These are phyloP conservation scores for Lathamus discolor DNA, from an alignment of 2,113 vertebrate species.

Conservation along the genomic window DNA sequence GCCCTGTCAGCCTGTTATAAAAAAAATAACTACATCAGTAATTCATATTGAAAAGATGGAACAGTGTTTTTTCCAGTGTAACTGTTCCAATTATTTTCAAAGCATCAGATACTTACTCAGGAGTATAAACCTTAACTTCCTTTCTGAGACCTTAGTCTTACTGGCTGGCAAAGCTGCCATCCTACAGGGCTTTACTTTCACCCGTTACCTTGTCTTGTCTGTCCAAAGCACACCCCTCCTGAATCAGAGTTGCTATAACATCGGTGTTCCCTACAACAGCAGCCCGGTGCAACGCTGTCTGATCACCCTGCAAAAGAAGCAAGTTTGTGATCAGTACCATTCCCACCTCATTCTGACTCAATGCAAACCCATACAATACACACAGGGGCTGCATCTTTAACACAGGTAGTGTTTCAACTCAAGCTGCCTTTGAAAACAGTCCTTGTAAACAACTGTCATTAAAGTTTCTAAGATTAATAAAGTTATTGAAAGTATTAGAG, in stretches of 20 bases:
- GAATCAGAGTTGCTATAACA: conserved; percentile 85
- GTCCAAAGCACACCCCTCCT: conserved; percentile 93
- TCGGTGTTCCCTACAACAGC: conserved; percentile 89
- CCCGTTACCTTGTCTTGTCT: conserved; percentile 91
- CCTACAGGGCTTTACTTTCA: background rate
- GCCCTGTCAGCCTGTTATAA: background rate
- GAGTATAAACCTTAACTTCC: background rate
- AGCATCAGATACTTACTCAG: background rate
- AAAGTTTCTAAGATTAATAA: background rate
- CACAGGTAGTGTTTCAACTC: background rate
- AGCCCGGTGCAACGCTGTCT: conserved; percentile 93
- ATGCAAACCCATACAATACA: background rate
- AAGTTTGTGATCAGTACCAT: background rate
- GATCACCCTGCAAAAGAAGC: conserved; percentile 81
- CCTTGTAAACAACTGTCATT: background rate
- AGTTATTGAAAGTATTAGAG: background rate
- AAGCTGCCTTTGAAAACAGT: background rate
- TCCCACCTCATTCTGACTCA: background rate
- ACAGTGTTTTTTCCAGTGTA: background rate
- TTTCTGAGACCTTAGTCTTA: background rate
- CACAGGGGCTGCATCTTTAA: background rate
- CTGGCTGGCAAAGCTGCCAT: background rate
- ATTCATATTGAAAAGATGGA: background rate
- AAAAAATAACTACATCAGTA: background rate
- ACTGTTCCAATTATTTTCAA: background rate